A percentile compares a stretch with the other conserved stretches of the same genome.
Evolutionary conservation across 1,140 invertebrate genomes (phyloP).

Genomic region (Drosophila simulans): DNA sequence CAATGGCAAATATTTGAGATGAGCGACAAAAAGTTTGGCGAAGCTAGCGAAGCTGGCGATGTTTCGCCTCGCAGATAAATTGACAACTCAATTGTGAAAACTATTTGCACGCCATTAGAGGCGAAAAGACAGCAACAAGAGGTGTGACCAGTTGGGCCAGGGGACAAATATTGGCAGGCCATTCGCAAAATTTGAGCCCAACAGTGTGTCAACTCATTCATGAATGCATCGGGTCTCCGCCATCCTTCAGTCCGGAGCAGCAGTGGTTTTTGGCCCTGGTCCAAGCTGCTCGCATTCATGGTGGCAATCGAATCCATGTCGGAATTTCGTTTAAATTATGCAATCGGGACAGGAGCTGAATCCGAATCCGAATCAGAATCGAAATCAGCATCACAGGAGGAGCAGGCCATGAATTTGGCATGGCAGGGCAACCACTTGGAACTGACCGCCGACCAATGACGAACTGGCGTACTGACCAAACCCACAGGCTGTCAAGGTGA

Average conservation of each 20-base stretch:
- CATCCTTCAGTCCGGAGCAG: slow-evolving; percentile 2
- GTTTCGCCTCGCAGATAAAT: slow-evolving; percentile 22
- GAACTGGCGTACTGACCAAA: slow-evolving; percentile 47
- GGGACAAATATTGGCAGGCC: slow-evolving; percentile 43
- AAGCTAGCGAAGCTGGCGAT: neutral
- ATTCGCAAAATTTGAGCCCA: slow-evolving; percentile 41
- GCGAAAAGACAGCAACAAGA: slow-evolving; percentile 39
- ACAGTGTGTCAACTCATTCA: slow-evolving; percentile 57
- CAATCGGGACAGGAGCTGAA: slow-evolving; percentile 21
- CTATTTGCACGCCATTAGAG: slow-evolving; percentile 66
- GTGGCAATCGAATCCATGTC: slow-evolving; percentile 49
- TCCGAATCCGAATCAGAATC: neutral
- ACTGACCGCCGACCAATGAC: slow-evolving; percentile 47
- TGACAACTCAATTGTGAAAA: slow-evolving; percentile 67
- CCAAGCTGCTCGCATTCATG: slow-evolving; percentile 25
- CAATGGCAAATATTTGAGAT: slow-evolving; percentile 59
- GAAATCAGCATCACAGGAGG: slow-evolving; percentile 3
- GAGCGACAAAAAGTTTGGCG: slow-evolving; percentile 46
- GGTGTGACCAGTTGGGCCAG: slow-evolving; percentile 36
- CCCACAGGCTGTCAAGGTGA: slow-evolving; percentile 59
- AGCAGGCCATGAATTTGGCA: slow-evolving; percentile 47
- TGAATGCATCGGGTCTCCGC: slow-evolving; percentile 45
- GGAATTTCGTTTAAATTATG: slow-evolving; percentile 63
- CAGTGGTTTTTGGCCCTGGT: slow-evolving; percentile 8
- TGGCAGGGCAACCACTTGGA: slow-evolving; percentile 55